Percentiles rank a stretch among this genome's conserved stretches.
These are phyloP conservation scores for Trachops cirrhosus DNA, from an alignment of 2,797 vertebrate genomes.

Conservation along the genomic window DNA sequence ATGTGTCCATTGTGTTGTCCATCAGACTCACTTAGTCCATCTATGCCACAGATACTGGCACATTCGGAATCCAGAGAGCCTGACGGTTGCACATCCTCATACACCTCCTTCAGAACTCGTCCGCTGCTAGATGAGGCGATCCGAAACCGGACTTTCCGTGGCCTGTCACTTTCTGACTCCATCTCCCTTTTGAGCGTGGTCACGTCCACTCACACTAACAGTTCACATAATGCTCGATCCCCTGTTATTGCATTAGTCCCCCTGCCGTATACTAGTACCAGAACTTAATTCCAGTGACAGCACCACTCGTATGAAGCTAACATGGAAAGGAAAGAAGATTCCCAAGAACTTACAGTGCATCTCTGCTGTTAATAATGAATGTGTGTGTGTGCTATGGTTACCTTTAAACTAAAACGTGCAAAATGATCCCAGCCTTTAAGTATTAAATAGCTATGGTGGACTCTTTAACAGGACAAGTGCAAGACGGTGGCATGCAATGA, in stretches of 20 bases:
- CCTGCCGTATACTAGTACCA: slow-evolving; percentile 77
- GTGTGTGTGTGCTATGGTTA: slow-evolving; percentile 91
- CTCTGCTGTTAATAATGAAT: slow-evolving; percentile 94
- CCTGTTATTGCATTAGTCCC: slow-evolving; percentile 70
- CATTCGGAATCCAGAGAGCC: slow-evolving; percentile 96
- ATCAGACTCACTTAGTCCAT: slow-evolving; percentile 87
- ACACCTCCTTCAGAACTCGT: slow-evolving; percentile 95
- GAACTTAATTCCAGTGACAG: slow-evolving; percentile 79
- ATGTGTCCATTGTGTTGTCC: slow-evolving; percentile 85
- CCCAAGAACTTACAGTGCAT: slow-evolving; percentile 82
- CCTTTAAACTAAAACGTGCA: slow-evolving; percentile 92
- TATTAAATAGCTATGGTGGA: slow-evolving; percentile 87
- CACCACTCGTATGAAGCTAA: slow-evolving; percentile 83
- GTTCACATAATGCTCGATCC: slow-evolving; percentile 87
- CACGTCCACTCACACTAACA: slow-evolving; percentile 83
- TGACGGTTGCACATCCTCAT: slow-evolving; percentile 87
- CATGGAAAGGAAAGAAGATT: slow-evolving; percentile 82
- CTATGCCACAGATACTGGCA: slow-evolving; percentile 91
- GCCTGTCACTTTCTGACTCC: slow-evolving; percentile 83
- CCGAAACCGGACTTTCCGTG: slow-evolving; percentile 95
- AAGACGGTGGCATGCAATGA: slow-evolving; percentile 39
- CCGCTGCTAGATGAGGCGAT: slow-evolving; percentile 96
- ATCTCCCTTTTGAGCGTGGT: slow-evolving; percentile 80
- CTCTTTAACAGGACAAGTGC: slow-evolving; percentile 71
- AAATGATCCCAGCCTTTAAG: slow-evolving; percentile 90